Evolutionary conservation across 2,888 invertebrate species (phyloP), one percentile per base, ranked within the genome.

Genomic region (Cetonia aurata): DNA sequence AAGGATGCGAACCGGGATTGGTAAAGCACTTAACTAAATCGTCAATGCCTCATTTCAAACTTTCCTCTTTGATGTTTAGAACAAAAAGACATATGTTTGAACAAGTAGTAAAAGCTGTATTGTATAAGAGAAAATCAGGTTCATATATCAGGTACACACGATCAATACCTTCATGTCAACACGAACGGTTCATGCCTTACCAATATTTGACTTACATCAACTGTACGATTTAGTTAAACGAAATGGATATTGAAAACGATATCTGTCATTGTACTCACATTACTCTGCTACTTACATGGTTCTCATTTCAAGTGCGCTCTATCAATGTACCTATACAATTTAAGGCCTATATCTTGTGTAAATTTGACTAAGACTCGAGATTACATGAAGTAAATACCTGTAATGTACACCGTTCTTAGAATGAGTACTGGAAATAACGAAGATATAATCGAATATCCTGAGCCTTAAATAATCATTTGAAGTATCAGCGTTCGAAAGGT

Each of bases 341-440:
- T 55, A 69, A 69, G 62, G 52, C 33, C 48, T 41, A n/a, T 44
- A 65, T 65, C 62, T 65, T 69, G 62, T 60, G 69, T 69, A 69
- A 69, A 69, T 69, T 69, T 69, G 69, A 53, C 60, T 69, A 69
- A 69, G 62, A 62, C 69, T 69, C 53, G 37, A 69, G 62, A 53
- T 60, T 69, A 62, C 44, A 46, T 65, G 17, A 62, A 67, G 52
- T 60, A 62, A 69, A 60, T 52, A 37, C 50, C 60, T 52, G 69
- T 60, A 69, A 69, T 69, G 60, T 60, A 69, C 50, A 60, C 60
- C 60, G 50, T 52, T 48, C 59, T 69, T 60, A 60, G 37, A 37
- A 48, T 52, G 52, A n/a, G 41, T 52, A 67, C 41, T 37, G 8
- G 8, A 9, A 10, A 1, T 37, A 6, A 41, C 8, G 6, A 37